Evolutionary conservation across 2,888 invertebrate species (phyloP).

Genomic region (Agrochola lychnidis): DNA sequence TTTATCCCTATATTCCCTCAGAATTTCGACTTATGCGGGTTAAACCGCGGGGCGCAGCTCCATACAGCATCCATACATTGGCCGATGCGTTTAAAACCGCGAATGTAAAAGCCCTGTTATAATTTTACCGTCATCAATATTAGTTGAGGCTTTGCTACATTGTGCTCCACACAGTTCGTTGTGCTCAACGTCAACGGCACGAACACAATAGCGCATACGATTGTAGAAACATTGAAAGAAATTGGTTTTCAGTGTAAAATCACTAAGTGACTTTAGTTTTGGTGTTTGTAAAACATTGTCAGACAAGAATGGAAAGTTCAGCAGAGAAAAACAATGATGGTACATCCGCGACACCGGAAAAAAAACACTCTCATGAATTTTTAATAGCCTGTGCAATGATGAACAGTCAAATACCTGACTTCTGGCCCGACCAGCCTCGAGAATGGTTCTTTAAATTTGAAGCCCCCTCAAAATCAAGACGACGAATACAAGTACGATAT

Average conservation of each 20-base stretch:
- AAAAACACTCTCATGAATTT: neutral
- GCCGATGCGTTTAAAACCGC: too few relatives aligned
- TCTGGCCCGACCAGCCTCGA: slow-evolving; percentile 5
- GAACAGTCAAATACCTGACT: slow-evolving; percentile 18
- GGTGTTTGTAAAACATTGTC: neutral
- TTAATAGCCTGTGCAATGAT: neutral
- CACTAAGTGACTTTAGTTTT: neutral
- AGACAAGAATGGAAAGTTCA: slow-evolving; percentile 1
- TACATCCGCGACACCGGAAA: neutral
- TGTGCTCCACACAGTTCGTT: neutral
- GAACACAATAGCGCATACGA: neutral
- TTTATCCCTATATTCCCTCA: too few relatives aligned
- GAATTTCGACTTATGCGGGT: too few relatives aligned
- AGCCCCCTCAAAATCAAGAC: slow-evolving; percentile 14
- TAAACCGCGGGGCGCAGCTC: too few relatives aligned
- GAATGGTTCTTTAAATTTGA: slow-evolving; percentile 36
- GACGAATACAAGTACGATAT: slow-evolving; percentile 13
- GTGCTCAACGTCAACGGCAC: neutral
- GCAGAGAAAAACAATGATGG: neutral
- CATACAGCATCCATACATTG: too few relatives aligned
- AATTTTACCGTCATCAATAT: neutral
- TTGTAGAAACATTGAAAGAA: neutral
- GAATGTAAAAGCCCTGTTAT: slow-evolving; percentile 6
- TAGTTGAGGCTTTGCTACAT: neutral
- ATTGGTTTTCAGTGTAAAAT: neutral